phyloP scores from a whole-genome alignment of 2,797 vertebrate species.

The Sebastes aleutianus region DNA sequence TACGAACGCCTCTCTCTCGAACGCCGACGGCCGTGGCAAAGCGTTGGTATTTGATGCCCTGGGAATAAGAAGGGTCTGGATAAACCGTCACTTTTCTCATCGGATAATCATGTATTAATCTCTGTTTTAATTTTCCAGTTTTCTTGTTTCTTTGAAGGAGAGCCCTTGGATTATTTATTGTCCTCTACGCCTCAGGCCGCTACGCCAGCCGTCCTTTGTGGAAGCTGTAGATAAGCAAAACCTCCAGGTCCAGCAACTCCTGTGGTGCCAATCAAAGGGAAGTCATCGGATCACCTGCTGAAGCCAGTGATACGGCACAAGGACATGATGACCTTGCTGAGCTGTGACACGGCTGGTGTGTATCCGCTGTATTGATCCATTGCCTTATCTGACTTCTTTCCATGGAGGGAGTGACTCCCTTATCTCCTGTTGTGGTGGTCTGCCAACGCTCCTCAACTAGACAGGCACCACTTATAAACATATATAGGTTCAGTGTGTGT shows the following conservation, averaged over 20 bases:
- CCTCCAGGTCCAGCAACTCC: conserved; percentile 31
- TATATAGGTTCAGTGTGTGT: not conserved
- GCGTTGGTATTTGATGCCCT: too few relatives aligned
- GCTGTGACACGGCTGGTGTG: conserved; percentile 13
- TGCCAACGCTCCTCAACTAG: conserved; percentile 1
- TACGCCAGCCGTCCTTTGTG: conserved; percentile 21
- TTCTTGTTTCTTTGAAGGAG: conserved; percentile 16
- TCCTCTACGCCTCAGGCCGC: conserved; percentile 1
- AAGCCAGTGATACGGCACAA: conserved; percentile 26
- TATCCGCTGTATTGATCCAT: conserved; percentile 52
- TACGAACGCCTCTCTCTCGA: too few relatives aligned
- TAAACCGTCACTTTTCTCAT: not conserved
- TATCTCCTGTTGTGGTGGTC: conserved; percentile 35
- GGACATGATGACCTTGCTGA: conserved; percentile 55
- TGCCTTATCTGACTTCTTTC: conserved; percentile 46
- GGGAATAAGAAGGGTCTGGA: not conserved
- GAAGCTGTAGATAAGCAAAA: conserved; percentile 46
- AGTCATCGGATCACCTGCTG: conserved; percentile 20
- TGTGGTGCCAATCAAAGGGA: conserved; percentile 47
- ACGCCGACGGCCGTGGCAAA: too few relatives aligned
- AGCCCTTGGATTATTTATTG: conserved; percentile 27
- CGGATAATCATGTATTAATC: not conserved
- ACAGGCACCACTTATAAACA: conserved; percentile 17
- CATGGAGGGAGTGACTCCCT: conserved; percentile 21
- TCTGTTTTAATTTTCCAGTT: conserved; percentile 18